Conservation (phyloP, 1,140 invertebrate genomes). For the Drosophila funebris region DNA sequence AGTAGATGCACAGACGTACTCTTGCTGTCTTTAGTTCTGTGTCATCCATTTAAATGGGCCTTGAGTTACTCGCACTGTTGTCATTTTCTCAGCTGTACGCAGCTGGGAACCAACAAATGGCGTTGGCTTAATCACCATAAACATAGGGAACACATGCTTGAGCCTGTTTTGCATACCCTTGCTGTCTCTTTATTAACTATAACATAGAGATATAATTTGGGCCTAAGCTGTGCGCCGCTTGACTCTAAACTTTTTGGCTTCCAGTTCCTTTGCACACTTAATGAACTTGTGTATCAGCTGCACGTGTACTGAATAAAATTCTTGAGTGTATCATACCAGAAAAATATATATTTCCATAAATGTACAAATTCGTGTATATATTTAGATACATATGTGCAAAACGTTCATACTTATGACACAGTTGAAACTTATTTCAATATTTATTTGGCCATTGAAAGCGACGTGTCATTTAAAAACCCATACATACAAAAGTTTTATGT, state of each 20-base stretch:
- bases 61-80: background rate
- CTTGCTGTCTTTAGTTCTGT: background rate
- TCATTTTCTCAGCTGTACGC: background rate
- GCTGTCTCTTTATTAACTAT: conserved; percentile 52
- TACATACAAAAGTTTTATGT: conserved; percentile 2
- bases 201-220: conserved; percentile 45
- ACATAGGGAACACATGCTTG: conserved; percentile 51
- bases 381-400: background rate
- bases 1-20: no score
- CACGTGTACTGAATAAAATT: conserved; percentile 63
- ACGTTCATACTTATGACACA: conserved; percentile 32
- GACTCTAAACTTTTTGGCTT: background rate
- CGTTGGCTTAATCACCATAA: conserved; percentile 68
- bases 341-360: background rate
- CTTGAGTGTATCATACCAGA: conserved; percentile 35
- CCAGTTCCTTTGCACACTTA: conserved; percentile 32
- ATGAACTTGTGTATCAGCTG: conserved; percentile 75
- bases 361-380: background rate
- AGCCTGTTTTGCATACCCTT: conserved; percentile 54
- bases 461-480: conserved; percentile 35
- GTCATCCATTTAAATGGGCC: no score
- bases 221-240: conserved; percentile 26
- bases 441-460: conserved; percentile 49
- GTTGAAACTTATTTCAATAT: conserved; percentile 60
- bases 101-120: conserved; percentile 36